Conservation (phyloP, 2,888 invertebrate genomes). For the Pantelozetes paolii region DNA sequence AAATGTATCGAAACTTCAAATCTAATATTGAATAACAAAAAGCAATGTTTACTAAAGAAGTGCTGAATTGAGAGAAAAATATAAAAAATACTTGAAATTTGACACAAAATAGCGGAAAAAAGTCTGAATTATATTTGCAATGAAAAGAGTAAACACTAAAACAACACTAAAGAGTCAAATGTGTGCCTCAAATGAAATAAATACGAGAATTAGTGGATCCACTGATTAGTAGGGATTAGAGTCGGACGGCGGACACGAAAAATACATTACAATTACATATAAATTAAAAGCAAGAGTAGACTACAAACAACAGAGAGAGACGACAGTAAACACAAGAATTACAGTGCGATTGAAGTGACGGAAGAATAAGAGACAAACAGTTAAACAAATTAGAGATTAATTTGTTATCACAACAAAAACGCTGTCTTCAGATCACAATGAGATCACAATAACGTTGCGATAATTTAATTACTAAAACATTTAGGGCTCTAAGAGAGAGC, state of each 20-base stretch:
- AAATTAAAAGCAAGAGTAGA: neutral
- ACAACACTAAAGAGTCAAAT: neutral
- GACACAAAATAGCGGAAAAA: too few relatives aligned
- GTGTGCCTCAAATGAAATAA: neutral
- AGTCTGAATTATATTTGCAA: too few relatives aligned
- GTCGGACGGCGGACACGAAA: constrained; percentile 4
- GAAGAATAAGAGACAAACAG: constrained; percentile 5
- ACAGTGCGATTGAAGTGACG: neutral
- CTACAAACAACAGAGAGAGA: neutral
- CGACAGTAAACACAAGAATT: neutral
- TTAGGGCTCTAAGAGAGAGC: neutral
- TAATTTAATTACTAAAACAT: constrained; percentile 34
- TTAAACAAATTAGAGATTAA: constrained; percentile 27
- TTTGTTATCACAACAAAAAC: constrained; percentile 26
- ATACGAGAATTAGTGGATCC: constrained; percentile 9
- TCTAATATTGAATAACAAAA: too few relatives aligned
- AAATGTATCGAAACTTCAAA: too few relatives aligned
- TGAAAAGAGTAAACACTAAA: neutral
- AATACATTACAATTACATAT: constrained; percentile 23
- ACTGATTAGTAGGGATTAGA: constrained; percentile 8
- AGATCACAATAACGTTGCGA: neutral
- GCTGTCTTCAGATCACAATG: neutral
- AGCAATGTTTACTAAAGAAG: too few relatives aligned
- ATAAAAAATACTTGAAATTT: too few relatives aligned
- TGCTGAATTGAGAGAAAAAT: too few relatives aligned